Conservation (phyloP, 2,113 vertebrate species). For the Fregata magnificens region DNA sequence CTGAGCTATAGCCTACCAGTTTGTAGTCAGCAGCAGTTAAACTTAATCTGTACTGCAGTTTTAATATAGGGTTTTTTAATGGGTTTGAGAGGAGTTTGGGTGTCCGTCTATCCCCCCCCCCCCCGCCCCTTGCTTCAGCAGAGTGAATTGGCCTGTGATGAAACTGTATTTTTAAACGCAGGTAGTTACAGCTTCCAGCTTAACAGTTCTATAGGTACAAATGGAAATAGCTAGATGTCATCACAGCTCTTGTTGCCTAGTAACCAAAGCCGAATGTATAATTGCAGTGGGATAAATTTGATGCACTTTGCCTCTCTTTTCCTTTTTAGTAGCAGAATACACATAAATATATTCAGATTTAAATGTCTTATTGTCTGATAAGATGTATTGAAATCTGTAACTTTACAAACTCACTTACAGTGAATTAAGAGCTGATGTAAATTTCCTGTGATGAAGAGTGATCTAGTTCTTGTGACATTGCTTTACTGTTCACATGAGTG, state of each 20-base stretch:
- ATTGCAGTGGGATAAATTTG: not conserved
- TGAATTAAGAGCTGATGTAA: not conserved
- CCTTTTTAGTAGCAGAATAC: not conserved
- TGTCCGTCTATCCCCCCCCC: too few relatives aligned
- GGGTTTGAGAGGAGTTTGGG: not conserved
- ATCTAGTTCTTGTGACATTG: not conserved
- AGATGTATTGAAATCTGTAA: not conserved
- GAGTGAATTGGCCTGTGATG: not conserved
- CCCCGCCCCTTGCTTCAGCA: not conserved
- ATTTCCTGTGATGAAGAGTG: not conserved
- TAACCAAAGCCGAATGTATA: not conserved
- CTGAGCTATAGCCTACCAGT: not conserved
- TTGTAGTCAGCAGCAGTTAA: not conserved
- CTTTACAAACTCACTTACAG: not conserved
- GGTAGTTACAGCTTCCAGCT: not conserved
- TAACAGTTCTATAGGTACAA: not conserved
- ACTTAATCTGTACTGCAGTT: not conserved
- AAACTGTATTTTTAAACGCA: not conserved
- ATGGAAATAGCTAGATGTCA: not conserved
- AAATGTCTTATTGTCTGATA: not conserved
- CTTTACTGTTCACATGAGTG: not conserved
- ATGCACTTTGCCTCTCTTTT: not conserved
- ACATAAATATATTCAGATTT: not conserved
- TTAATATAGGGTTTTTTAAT: not conserved
- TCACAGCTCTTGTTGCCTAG: constrained; percentile 32